Evolutionary conservation across 2,888 invertebrate species (phyloP).

Genomic region (Pegoplata infirma): DNA sequence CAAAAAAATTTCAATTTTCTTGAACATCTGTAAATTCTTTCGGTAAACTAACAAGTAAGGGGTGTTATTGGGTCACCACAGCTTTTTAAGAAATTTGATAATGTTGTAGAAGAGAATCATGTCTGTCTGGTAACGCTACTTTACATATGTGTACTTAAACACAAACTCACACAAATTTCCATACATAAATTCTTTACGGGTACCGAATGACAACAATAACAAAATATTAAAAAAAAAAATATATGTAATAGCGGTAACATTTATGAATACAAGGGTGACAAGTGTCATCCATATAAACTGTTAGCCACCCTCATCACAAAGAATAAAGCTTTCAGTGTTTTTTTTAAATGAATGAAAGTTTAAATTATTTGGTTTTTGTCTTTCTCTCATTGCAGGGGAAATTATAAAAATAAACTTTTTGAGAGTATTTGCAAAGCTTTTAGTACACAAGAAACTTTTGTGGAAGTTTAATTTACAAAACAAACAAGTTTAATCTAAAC

Average conservation of each 20-base stretch:
- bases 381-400: conserved; percentile 21
- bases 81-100: too few species aligned
- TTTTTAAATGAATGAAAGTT: neutral
- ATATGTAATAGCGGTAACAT: neutral
- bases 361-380: too few species aligned
- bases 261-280: neutral
- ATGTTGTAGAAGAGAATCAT: too few species aligned
- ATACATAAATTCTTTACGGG: neutral
- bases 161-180: too few species aligned
- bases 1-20: too few species aligned
- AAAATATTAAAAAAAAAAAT: neutral
- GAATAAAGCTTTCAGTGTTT: neutral
- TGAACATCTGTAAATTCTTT: too few species aligned
- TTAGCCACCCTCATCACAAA: neutral
- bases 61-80: too few species aligned
- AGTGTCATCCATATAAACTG: neutral
- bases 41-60: too few species aligned
- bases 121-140: too few species aligned
- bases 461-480: neutral
- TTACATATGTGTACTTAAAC: too few species aligned
- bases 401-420: conserved; percentile 7
- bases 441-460: conserved; percentile 12
- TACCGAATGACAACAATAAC: neutral
- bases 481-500: too few species aligned
- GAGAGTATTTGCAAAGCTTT: neutral